Evolutionary conservation across 2,888 invertebrate species (phyloP).

Genomic region (Parascotia fuliginaria): DNA sequence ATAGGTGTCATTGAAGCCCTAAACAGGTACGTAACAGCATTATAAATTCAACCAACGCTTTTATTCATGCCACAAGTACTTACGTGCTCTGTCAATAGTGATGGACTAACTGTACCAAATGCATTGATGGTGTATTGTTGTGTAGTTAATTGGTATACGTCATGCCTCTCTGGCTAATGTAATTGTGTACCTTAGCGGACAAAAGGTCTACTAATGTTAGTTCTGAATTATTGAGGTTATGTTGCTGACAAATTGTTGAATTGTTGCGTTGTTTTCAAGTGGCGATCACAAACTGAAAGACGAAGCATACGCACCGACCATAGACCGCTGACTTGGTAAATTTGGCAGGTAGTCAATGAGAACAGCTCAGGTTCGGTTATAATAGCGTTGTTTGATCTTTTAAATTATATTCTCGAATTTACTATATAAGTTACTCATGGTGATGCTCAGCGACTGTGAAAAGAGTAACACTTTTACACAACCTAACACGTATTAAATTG

Average conservation of each 20-base stretch:
- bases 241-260: neutral
- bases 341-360: too few relatives aligned
- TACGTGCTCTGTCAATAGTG: slow-evolving; percentile 30
- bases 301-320: too few relatives aligned
- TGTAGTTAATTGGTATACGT: slow-evolving; percentile 25
- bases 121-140: slow-evolving; percentile 35
- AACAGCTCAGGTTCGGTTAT: too few relatives aligned
- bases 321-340: too few relatives aligned
- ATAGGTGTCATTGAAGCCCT: slow-evolving; percentile 1
- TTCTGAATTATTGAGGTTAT: neutral
- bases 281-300: too few relatives aligned
- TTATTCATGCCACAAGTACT: slow-evolving; percentile 34
- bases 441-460: too few relatives aligned
- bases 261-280: too few relatives aligned
- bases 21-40: slow-evolving; percentile 10
- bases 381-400: too few relatives aligned
- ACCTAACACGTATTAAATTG: too few relatives aligned
- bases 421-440: too few relatives aligned
- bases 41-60: slow-evolving; percentile 25
- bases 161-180: slow-evolving; percentile 25
- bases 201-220: neutral
- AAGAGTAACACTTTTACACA: too few relatives aligned
- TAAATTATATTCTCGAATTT: too few relatives aligned
- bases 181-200: slow-evolving; percentile 3
- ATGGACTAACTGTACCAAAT: slow-evolving; percentile 10